A percentile compares a stretch with the other conserved stretches of the same genome.
phyloP scores from a whole-genome alignment of 2,888 invertebrate genomes.

The Cylloceria caligata region DNA sequence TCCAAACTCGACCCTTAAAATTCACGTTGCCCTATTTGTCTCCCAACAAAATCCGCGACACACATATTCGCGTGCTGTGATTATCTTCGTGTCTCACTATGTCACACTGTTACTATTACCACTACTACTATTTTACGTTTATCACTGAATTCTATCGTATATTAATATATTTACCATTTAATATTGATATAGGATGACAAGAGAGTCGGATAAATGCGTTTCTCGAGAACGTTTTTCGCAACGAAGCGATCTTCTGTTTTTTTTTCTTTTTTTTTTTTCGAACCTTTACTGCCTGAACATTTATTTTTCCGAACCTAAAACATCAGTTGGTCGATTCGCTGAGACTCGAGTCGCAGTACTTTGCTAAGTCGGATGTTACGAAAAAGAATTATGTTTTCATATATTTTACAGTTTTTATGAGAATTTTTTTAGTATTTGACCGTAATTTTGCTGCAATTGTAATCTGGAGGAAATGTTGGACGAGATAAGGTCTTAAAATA shows the following conservation, averaged over 20 bases:
- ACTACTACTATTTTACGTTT: constrained; percentile 25
- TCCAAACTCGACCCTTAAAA: constrained; percentile 13
- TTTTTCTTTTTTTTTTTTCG: too few relatives aligned
- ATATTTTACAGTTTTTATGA: too few relatives aligned
- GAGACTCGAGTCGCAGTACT: too few relatives aligned
- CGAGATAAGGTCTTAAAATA: too few relatives aligned
- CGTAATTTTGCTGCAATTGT: too few relatives aligned
- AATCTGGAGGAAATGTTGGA: too few relatives aligned
- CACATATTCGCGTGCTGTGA: constrained; percentile 19
- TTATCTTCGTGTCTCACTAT: constrained; percentile 39
- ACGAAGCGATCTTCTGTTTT: not conserved
- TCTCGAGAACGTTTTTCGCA: not conserved
- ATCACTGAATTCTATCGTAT: not conserved
- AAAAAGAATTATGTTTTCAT: too few relatives aligned
- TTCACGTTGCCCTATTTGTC: constrained; percentile 27
- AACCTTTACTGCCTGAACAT: too few relatives aligned
- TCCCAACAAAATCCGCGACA: constrained; percentile 11
- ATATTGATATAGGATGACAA: constrained; percentile 21
- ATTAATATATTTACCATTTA: not conserved
- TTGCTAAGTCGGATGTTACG: too few relatives aligned
- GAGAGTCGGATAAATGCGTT: not conserved
- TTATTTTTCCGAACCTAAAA: too few relatives aligned
- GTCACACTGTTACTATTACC: constrained; percentile 34
- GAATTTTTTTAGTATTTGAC: too few relatives aligned
- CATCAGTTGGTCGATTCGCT: too few relatives aligned